Conservation (phyloP, 1,140 invertebrate species). For the Bombus polaris region DNA sequence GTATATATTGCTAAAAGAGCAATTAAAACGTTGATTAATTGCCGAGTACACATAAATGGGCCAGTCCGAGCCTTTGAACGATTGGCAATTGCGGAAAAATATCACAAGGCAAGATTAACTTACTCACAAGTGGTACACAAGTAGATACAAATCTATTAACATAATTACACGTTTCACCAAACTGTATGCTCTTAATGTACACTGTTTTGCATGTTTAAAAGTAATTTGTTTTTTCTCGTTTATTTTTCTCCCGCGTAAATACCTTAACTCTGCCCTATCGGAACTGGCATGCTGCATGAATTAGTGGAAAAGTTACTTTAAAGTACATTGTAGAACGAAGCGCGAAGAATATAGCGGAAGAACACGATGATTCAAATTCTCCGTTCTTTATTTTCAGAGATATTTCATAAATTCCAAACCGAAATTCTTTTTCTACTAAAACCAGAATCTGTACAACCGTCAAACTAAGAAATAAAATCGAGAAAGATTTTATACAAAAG, state of each 20-base stretch:
- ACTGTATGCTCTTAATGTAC: background rate
- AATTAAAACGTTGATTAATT: background rate
- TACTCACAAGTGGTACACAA: background rate
- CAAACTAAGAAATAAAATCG: too few species aligned
- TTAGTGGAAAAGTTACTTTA: background rate
- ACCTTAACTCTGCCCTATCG: background rate
- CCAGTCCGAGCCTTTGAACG: background rate
- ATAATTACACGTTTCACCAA: background rate
- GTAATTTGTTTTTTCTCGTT: background rate
- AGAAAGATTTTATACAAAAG: too few species aligned
- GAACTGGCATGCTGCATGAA: background rate
- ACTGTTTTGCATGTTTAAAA: background rate
- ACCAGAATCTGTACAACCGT: too few species aligned
- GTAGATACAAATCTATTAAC: slow-evolving; percentile 1
- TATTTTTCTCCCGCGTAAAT: background rate
- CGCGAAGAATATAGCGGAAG: too few species aligned
- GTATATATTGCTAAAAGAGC: background rate
- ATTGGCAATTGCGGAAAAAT: background rate
- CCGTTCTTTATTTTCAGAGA: too few species aligned
- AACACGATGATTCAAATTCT: too few species aligned
- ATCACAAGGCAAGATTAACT: background rate
- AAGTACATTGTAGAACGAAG: too few species aligned
- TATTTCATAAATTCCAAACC: too few species aligned
- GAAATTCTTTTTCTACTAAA: too few species aligned
- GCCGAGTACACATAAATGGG: background rate